Evolutionary conservation across 2,797 vertebrate species (phyloP), one percentile per base, ranked within the genome.

Genomic region (Anguilla anguilla): DNA sequence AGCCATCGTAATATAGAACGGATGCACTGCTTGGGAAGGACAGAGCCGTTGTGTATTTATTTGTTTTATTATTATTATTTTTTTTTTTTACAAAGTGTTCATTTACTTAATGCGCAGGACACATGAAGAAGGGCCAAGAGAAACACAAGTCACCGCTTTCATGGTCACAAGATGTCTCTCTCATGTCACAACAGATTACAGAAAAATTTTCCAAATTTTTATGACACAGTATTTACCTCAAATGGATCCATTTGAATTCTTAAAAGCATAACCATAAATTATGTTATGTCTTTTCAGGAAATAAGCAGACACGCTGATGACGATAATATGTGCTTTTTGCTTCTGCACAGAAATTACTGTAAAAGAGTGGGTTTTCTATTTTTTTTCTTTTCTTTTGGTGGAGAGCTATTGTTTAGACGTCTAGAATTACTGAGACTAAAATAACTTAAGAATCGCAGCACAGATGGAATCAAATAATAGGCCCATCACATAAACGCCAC

Each of bases 391-490:
- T 72, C 6, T 11, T 6, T 22, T 25, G 61, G 69, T 35, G 35
- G 69, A 35, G 69, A 13, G 69, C 69, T 72, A 35, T 72, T 72
- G 31, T 72, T 31, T 9, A 72, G 28, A 69, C 11, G n/a, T 22
- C 39, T 25, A 25, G 39, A 46, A 46, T 81, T 81, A 25, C 19
- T 81, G 77, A 19, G 19, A 81, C 19, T 81, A 25, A 81, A 81
- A 46, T 46, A 81, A 79, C n/a, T 35, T 77, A 9, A 9, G 28
- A 46, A 43, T 22, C 74, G 13, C 13, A 19, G 19, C 2, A 9
- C 77, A 81, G 77, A 81, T 81, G 43, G 31, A 43, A 81, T 81
- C 43, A 31, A 46, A 81, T 49, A 43, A 81, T 49, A 79, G 39
- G 4, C 7, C 74, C 77, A 49, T 49, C 77, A 46, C 6, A 5